phyloP scores from a whole-genome alignment of 23 tunicate genomes.

The Ascidia mentula region DNA sequence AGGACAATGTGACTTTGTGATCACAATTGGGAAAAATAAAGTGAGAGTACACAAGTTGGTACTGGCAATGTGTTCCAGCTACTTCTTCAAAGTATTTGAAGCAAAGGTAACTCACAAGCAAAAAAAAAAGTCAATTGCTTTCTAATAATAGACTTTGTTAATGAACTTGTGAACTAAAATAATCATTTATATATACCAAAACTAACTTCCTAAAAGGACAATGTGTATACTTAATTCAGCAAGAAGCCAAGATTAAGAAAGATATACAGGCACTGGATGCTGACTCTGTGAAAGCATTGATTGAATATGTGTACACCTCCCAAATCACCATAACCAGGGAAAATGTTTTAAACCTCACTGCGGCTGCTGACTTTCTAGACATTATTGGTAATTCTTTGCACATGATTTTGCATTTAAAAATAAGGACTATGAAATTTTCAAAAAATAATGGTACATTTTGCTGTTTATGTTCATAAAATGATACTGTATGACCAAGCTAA shows the following conservation, averaged over 20 bases:
- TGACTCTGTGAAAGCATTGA: not conserved
- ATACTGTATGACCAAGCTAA: too few relatives aligned
- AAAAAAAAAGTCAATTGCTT: not conserved
- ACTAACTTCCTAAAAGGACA: not conserved
- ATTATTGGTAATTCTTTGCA: not conserved
- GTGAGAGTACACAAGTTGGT: not conserved
- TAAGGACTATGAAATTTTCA: too few relatives aligned
- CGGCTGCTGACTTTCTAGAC: not conserved
- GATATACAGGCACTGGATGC: not conserved
- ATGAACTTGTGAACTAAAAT: too few relatives aligned
- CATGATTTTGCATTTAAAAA: too few relatives aligned
- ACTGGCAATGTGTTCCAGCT: not conserved
- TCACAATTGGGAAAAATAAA: not conserved
- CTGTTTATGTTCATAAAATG: too few relatives aligned
- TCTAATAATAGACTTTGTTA: not conserved
- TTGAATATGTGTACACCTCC: not conserved
- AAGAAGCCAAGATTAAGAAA: not conserved
- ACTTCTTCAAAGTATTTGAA: not conserved
- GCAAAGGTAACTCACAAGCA: not conserved
- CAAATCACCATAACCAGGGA: not conserved
- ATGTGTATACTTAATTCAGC: not conserved
- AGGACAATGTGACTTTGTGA: not conserved
- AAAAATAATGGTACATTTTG: too few relatives aligned
- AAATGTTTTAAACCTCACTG: not conserved
- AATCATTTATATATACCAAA: too few relatives aligned